Evolutionary conservation across 2,113 vertebrate genomes (phyloP).

Genomic region (Choloepus hoffmanni): DNA sequence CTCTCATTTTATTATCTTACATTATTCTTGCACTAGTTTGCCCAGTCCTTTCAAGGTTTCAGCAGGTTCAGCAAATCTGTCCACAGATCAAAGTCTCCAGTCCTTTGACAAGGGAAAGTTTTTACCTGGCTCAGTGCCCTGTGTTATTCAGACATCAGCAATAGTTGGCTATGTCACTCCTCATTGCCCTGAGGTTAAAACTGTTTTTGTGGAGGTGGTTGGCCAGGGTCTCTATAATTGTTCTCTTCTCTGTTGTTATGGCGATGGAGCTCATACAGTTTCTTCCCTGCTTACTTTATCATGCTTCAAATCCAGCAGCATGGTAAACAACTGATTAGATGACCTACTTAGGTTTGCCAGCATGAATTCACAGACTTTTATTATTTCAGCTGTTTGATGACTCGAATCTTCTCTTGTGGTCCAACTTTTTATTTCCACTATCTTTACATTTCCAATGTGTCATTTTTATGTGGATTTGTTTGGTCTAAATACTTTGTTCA

Average conservation of each 20-base stretch:
- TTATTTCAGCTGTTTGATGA: constrained; percentile 86
- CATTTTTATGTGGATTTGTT: constrained; percentile 38
- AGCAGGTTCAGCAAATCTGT: constrained; percentile 53
- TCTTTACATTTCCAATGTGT: neutral
- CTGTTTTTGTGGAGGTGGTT: constrained; percentile 79
- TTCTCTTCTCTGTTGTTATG: constrained; percentile 86
- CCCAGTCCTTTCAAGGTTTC: constrained; percentile 63
- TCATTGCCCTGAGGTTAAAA: constrained; percentile 81
- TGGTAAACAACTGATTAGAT: constrained; percentile 90
- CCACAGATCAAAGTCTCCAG: neutral
- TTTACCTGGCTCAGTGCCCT: constrained; percentile 66
- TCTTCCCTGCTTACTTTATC: constrained; percentile 80
- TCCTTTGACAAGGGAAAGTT: constrained; percentile 22
- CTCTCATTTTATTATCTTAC: constrained; percentile 33
- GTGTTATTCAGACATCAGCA: constrained; percentile 81
- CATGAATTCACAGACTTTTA: constrained; percentile 86
- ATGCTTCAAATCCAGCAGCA: constrained; percentile 85
- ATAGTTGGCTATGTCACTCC: constrained; percentile 66
- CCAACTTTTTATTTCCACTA: constrained; percentile 56
- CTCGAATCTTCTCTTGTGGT: constrained; percentile 44
- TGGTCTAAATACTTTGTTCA: constrained; percentile 10
- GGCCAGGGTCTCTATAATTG: constrained; percentile 77
- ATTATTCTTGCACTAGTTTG: constrained; percentile 19
- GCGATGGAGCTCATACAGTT: constrained; percentile 81
- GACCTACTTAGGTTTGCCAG: constrained; percentile 90